Evolutionary conservation across 2,113 vertebrate species (phyloP).

Genomic region (Phylloscopus whistleri): DNA sequence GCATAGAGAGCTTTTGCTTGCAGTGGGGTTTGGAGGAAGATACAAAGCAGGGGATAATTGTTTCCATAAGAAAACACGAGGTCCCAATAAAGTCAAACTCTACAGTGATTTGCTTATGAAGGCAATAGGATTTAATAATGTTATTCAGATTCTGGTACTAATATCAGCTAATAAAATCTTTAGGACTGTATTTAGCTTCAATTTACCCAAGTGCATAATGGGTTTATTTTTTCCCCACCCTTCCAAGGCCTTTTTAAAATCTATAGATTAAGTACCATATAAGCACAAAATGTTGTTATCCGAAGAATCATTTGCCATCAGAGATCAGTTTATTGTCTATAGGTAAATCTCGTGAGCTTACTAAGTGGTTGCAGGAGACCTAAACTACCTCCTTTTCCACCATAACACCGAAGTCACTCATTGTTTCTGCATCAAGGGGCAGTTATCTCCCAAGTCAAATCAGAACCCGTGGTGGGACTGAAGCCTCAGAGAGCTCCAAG

Average conservation of each 20-base stretch:
- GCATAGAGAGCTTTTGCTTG: neutral
- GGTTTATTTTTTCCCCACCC: neutral
- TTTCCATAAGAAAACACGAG: neutral
- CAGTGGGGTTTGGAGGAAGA: neutral
- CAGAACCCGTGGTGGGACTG: accelerated
- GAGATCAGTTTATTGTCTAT: neutral
- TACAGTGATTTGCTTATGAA: neutral
- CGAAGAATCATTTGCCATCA: neutral
- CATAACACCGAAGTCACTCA: neutral
- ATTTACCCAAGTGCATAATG: neutral
- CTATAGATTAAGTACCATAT: neutral
- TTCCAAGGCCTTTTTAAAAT: neutral
- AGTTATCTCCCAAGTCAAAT: neutral
- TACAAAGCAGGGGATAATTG: neutral
- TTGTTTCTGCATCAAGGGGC: neutral
- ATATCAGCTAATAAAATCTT: neutral
- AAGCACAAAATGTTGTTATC: neutral
- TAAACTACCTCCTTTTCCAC: neutral
- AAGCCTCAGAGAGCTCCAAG: neutral
- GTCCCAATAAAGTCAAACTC: neutral
- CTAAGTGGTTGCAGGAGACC: neutral
- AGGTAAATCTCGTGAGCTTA: neutral
- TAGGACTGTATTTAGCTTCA: neutral
- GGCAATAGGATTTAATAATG: neutral
- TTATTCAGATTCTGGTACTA: neutral